Conservation (phyloP, 2,113 vertebrate genomes). For the Eidolon helvum region DNA sequence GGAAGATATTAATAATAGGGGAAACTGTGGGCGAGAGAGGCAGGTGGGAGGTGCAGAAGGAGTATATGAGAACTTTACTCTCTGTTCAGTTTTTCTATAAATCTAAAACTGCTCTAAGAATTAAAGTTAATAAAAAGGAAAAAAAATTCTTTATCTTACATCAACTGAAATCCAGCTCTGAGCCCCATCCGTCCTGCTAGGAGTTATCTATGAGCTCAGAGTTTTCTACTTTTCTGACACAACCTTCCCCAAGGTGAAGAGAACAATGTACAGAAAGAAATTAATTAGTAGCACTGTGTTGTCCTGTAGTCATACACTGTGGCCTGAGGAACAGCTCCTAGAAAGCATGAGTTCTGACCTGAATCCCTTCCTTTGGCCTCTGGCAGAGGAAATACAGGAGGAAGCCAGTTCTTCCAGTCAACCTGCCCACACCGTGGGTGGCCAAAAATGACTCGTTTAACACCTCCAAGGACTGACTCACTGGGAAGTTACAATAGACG, state of each 20-base stretch:
- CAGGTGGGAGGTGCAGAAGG: background rate
- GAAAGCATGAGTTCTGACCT: conserved; percentile 4
- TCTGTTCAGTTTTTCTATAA: conserved; percentile 24
- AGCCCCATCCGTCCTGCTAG: background rate
- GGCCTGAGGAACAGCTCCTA: background rate
- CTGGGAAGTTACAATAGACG: background rate
- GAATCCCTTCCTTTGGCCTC: background rate
- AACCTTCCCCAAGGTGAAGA: background rate
- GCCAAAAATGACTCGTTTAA: background rate
- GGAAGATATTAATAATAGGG: conserved; percentile 37
- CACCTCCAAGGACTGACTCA: conserved; percentile 53
- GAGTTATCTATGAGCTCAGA: background rate
- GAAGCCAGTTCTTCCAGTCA: conserved; percentile 5
- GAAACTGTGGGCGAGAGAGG: background rate
- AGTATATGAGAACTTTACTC: background rate
- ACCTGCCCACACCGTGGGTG: background rate
- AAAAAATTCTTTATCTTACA: background rate
- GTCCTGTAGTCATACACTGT: background rate
- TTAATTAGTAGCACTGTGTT: background rate
- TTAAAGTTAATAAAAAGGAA: background rate
- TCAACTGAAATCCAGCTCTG: background rate
- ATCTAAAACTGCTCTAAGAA: background rate
- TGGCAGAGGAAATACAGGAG: background rate
- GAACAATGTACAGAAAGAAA: background rate
- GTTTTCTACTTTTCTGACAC: background rate